phyloP scores from a whole-genome alignment of 1,140 invertebrate species.

The Pachypeltis micranthus region DNA sequence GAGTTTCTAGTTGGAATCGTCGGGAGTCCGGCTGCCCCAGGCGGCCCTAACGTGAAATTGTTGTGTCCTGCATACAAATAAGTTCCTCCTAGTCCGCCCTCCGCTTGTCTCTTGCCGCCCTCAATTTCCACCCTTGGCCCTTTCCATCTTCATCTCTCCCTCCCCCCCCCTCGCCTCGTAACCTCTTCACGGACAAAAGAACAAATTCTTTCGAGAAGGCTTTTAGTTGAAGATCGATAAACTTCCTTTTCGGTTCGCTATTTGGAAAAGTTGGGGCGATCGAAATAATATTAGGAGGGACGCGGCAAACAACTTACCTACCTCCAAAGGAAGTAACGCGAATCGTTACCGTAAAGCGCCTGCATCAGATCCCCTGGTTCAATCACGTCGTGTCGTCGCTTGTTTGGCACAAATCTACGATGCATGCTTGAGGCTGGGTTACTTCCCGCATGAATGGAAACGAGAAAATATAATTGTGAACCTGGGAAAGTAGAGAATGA shows the following conservation, averaged over 20 bases:
- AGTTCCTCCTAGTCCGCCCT: conserved; percentile 16
- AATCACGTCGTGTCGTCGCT: no score
- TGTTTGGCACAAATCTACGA: no score
- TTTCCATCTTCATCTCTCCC: conserved; percentile 3
- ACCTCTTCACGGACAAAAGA: conserved; percentile 6
- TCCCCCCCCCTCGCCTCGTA: not conserved
- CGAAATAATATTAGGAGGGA: no score
- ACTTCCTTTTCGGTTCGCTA: not conserved
- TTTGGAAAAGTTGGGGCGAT: not conserved
- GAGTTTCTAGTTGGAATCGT: not conserved
- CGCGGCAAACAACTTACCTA: no score
- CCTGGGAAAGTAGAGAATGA: no score
- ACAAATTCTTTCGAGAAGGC: conserved; percentile 20
- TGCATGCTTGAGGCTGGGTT: no score
- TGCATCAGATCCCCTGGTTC: no score
- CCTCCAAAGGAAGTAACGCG: no score
- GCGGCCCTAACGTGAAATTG: conserved; percentile 29
- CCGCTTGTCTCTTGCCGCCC: conserved; percentile 1
- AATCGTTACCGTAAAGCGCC: no score
- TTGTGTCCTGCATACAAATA: conserved; percentile 31
- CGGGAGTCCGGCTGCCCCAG: conserved; percentile 8
- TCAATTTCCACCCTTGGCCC: not conserved
- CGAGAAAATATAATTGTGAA: no score
- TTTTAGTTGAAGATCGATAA: conserved; percentile 21
- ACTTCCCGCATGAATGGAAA: no score